Base-by-base conservation (phyloP, 1,140 invertebrate species). In the Cherax destructor region DNA sequence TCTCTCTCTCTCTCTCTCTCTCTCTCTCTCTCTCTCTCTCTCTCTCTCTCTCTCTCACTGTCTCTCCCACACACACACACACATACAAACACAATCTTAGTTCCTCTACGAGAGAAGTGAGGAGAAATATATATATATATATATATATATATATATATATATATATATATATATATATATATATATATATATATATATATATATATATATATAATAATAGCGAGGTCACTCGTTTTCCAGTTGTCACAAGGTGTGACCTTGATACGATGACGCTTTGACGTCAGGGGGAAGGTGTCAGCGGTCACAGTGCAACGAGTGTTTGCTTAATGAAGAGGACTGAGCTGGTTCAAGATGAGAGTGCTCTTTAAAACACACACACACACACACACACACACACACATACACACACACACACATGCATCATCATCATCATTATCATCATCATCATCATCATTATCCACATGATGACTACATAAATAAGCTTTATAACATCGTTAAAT, bases 21-120 rank as follows among this genome's bases (percentile, higher is more conserved):
- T 65, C 61, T 65, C 61, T 65, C 61, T 65, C 61, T 65, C 61
- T 65, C 61, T 65, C 61, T 65, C 61, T 65, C 61, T 65, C 61
- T 65, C 61, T 65, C 61, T 65, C 61, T 65, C 61, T 65, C 61
- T 65, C 61, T 65, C 61, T 65, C 61, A 9, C 61, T 65, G 6
- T 65, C 16, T 16, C 61, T 65, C 61, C 18, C 61, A 18, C 61
- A 9, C n/a, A n/a, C n/a, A n/a, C n/a, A n/a, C n/a, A n/a, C n/a
- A n/a, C n/a, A n/a, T n/a, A n/a, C n/a, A n/a, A n/a, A n/a, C n/a
- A n/a, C n/a, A n/a, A n/a, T n/a, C n/a, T n/a, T n/a, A n/a, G n/a
- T n/a, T n/a, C n/a, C n/a, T n/a, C n/a, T n/a, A n/a, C n/a, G n/a
- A n/a, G n/a, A n/a, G n/a, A n/a, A n/a, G n/a, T n/a, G n/a, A n/a